Base-by-base conservation (phyloP, 2,888 invertebrate genomes). In the Pimpla rufipes region DNA sequence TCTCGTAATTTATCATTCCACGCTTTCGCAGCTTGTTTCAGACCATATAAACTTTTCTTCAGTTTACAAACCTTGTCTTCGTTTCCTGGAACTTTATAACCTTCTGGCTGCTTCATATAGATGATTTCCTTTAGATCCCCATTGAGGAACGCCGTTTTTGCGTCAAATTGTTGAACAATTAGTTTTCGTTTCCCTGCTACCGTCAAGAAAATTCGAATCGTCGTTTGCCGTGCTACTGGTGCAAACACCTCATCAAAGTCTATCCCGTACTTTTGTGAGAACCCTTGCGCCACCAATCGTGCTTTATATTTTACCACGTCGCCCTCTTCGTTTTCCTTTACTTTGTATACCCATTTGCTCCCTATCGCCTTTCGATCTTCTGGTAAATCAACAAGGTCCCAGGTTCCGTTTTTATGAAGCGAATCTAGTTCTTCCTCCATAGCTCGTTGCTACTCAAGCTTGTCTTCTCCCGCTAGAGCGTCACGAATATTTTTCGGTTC, bases 31-130 rank as follows among this genome's bases (percentile, higher is more conserved):
- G 85, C 55, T 55, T 87, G 85, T 45, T 87, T 86, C 7, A 86
- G 52, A 0, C 87, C 84, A n/a, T 86, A 85, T 10, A 85, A 77
- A 18, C 50, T 73, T 74, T 85, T 85, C 2, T 77, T 79, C 7
- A 82, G 4, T 70, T 77, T 79, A 21, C 74, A 85, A 13, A 82
- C 59, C 37, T 83, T 18, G 16, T 77, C 29, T 77, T 73, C 50
- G 16, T 50, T 18, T n/a, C 74, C 23, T 8, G 45, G 66, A 2
- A 57, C 67, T n/a, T 75, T 13, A 66, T 66, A 29, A 5, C 84
- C 82, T 6, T 85, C 64, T 0, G 83, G 86, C 23, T 83, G 21
- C 5, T 57, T 45, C 85, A 85, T 84, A 7, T 71, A 86, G 0
- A 64, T 77, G 2, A n/a, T 52, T 75, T 85, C 82, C 3, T 75